Evolutionary conservation across 2,797 vertebrate genomes (phyloP).

Genomic region (Hafferia zeledoni): DNA sequence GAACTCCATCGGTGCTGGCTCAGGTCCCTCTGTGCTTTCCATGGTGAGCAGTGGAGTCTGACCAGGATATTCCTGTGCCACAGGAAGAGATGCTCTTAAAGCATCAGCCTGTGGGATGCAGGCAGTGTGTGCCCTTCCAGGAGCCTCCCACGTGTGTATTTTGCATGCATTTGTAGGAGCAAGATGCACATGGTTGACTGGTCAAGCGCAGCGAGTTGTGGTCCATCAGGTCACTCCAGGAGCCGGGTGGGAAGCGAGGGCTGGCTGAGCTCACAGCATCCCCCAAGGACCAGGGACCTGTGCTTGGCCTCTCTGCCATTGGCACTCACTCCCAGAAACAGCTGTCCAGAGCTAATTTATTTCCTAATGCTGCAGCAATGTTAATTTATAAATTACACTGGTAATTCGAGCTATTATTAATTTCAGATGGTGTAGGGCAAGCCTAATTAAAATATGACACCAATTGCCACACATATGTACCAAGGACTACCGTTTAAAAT

Average conservation of each 20-base stretch:
- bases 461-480: conserved; percentile 82
- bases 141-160: neutral
- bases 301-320: conserved; percentile 21
- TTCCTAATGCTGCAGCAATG: conserved; percentile 77
- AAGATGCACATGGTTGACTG: neutral
- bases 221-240: neutral
- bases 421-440: conserved; percentile 85
- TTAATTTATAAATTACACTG: conserved; percentile 86
- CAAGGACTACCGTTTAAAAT: conserved; percentile 80
- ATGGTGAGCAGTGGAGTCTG: neutral
- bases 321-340: conserved; percentile 73
- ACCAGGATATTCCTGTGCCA: rapidly evolving
- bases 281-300: neutral
- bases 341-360: conserved; percentile 82
- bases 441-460: conserved; percentile 85
- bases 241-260: neutral
- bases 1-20: rapidly evolving
- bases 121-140: rapidly evolving
- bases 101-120: neutral
- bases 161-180: neutral
- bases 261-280: neutral
- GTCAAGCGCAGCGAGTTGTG: neutral
- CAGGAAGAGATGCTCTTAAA: neutral
- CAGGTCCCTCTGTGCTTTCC: rapidly evolving
- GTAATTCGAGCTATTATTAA: conserved; percentile 84